Evolutionary conservation across 2,797 vertebrate species (phyloP).

Genomic region (Cyprinella venusta): DNA sequence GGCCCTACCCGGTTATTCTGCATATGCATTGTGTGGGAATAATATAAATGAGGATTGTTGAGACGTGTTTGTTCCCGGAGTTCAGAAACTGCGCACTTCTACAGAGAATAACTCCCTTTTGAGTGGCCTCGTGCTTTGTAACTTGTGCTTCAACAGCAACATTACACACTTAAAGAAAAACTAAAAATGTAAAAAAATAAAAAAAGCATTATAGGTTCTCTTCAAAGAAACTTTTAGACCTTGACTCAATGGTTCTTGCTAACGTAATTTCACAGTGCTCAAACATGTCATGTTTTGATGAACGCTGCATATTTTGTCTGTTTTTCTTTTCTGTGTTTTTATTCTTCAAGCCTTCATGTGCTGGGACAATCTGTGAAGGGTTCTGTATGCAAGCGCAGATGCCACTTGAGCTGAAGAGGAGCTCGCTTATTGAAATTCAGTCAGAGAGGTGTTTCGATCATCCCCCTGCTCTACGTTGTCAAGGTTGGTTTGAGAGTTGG

Average conservation of each 20-base stretch:
- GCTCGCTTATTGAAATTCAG: constrained; percentile 34
- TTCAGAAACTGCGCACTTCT: background rate
- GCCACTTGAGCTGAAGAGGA: constrained; percentile 53
- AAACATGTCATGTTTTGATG: background rate
- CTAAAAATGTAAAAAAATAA: background rate
- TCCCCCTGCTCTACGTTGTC: background rate
- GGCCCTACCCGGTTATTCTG: background rate
- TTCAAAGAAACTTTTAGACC: background rate
- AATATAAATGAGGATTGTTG: no score
- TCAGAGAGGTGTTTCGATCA: background rate
- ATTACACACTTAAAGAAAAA: background rate
- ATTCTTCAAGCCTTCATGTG: background rate
- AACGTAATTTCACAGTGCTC: background rate
- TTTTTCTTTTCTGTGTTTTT: background rate
- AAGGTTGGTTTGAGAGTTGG: background rate
- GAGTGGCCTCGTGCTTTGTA: background rate
- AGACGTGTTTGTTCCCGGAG: background rate
- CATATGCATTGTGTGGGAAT: background rate
- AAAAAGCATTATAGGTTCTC: background rate
- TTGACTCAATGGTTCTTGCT: background rate
- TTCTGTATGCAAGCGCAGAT: background rate
- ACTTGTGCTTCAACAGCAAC: no score
- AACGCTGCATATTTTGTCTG: background rate
- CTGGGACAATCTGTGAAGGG: background rate
- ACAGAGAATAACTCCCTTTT: background rate